These are phyloP conservation scores for Corythaixoides concolor DNA, from an alignment of 2,113 vertebrate species.

Conservation along the genomic window DNA sequence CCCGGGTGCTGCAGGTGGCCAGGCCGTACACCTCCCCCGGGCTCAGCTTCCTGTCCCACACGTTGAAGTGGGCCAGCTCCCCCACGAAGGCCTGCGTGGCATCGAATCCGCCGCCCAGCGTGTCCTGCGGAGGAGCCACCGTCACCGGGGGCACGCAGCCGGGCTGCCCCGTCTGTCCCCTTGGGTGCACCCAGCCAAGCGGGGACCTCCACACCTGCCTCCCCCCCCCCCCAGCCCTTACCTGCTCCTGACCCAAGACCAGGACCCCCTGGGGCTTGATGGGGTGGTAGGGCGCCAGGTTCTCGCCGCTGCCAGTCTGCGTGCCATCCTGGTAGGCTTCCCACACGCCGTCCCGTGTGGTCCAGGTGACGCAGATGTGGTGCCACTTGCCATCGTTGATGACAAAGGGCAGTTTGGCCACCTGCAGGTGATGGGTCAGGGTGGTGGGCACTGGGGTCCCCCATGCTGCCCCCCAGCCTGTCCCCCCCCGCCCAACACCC, in stretches of 20 bases:
- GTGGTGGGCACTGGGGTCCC: fast-evolving
- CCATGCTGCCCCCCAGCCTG: fast-evolving
- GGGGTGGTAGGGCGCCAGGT: constrained; percentile 94
- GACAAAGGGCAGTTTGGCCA: constrained; percentile 91
- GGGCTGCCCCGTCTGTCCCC: not conserved
- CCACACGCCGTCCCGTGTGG: constrained; percentile 95
- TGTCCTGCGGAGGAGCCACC: constrained; percentile 78
- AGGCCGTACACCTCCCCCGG: constrained; percentile 89
- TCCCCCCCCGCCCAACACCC: too few relatives aligned
- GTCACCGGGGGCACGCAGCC: fast-evolving
- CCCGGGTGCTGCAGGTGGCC: constrained; percentile 92
- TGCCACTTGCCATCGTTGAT: constrained; percentile 98
- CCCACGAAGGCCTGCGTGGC: constrained; percentile 95
- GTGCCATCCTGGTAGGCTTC: constrained; percentile 96
- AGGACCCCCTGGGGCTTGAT: constrained; percentile 95
- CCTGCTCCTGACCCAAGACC: constrained; percentile 96
- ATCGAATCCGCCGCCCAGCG: constrained; percentile 92
- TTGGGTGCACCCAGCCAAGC: fast-evolving
- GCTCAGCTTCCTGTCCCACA: constrained; percentile 94
- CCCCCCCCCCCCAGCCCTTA: constrained; percentile 11
- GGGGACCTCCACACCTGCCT: fast-evolving
- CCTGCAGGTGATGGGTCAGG: constrained; percentile 68
- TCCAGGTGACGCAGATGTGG: constrained; percentile 96
- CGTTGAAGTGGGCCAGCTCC: constrained; percentile 92
- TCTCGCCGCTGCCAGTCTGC: constrained; percentile 88